Evolutionary conservation across 2,888 invertebrate species (phyloP), one percentile per base, ranked within the genome.

Genomic region (Lissonota sp.): DNA sequence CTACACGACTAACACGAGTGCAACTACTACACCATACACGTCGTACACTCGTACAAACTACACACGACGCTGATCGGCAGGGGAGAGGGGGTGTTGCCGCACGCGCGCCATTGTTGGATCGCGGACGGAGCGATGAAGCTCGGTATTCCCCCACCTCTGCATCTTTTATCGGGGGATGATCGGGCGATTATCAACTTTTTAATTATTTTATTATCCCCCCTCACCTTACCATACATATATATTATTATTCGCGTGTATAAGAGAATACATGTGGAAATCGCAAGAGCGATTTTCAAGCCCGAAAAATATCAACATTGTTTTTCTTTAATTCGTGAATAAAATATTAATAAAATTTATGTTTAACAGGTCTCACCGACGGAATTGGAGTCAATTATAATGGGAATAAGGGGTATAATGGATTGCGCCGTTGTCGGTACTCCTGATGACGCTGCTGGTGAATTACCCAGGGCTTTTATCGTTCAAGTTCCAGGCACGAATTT

Each of bases 321-420:
- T 26, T 26, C 26, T 26, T 26, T 26, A 2, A 26, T 26, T 26
- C 26, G n/a, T 26, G 26, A 26, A 26, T 26, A 26, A 26, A 26
- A 26, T 26, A 26, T n/a, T n/a, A n/a, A n/a, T n/a, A n/a, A n/a
- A n/a, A n/a, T 26, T 1, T 26, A 26, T 49, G 8, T 53, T 40
- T 10, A 12, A 53, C 89, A 97, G 96, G 97, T 97, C 40, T 96
- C 97, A 0, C 97, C 97, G 26, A 97, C 97, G 1, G 97, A 98
- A 93, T 92, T 97, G 77, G 97, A 98, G 92, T 96, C 95, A 84
- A 90, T 97, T 5, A 94, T 97, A 55, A 93, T 96, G 90, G 95
- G 96, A 89, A 94, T 95, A 83, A 95, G 95, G 0, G 95, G 95
- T 78, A 95, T 97, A 8, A 94, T 94, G 0, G 97, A 97, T 89